These are phyloP conservation scores for Megatriorchis doriae DNA, from an alignment of 2,113 vertebrate species.

Conservation along the genomic window DNA sequence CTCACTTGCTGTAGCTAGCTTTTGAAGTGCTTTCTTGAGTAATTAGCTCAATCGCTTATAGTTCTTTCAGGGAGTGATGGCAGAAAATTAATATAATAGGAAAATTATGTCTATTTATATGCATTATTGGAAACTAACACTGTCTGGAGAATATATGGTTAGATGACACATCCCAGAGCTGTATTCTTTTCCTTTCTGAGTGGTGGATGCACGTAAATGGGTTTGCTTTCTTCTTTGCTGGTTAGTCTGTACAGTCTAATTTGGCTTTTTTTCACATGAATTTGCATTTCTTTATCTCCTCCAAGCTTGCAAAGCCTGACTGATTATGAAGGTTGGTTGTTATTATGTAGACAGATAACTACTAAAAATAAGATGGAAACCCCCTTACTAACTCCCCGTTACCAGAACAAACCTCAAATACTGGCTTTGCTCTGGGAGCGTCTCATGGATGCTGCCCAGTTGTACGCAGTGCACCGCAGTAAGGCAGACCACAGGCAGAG, in stretches of 20 bases:
- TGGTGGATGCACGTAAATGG: neutral
- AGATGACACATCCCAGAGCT: neutral
- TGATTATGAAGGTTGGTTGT: neutral
- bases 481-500: neutral
- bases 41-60: neutral
- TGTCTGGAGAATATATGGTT: neutral
- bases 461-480: fast-evolving
- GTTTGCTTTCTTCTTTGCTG: neutral
- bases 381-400: neutral
- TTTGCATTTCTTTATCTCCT: neutral
- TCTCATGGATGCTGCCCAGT: neutral
- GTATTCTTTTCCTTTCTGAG: neutral
- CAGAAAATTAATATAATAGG: neutral
- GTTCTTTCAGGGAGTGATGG: neutral
- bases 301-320: neutral
- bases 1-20: neutral
- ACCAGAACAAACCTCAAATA: neutral
- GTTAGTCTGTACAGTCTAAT: neutral
- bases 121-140: neutral
- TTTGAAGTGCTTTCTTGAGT: neutral
- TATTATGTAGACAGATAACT: neutral
- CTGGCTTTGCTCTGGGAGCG: neutral
- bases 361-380: neutral
- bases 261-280: neutral
- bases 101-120: neutral